Evolutionary conservation across 2,113 vertebrate species (phyloP), one percentile per base, ranked within the genome.

Genomic region (Melanerpes aurifrons): DNA sequence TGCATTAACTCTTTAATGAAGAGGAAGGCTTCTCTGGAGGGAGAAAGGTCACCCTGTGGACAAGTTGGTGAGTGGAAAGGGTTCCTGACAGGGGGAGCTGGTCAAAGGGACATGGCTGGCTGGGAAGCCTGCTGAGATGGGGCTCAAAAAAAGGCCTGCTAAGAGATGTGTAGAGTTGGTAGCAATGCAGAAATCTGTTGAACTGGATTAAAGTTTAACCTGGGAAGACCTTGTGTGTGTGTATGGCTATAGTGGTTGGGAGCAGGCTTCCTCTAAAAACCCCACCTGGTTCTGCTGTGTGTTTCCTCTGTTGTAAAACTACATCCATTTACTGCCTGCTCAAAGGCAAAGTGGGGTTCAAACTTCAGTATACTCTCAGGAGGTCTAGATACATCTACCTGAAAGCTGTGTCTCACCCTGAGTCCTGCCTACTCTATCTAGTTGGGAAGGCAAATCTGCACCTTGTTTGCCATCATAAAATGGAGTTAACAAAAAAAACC

Each of bases 31-130:
- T 6, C 13, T 22, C 1, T 29, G 74, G 12, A 4, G 5, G 4
- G 18, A 79, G 15, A 25, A 26, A 50, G 22, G 26, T 2, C 10
- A 2, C 1, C 0, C 8, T 43, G 17, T 15, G 31, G 4, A 1
- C 2, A 4, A 19, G 56, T 45, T 63, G 7, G 19, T 35, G 25
- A 48, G 40, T 10, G 5, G 20, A 45, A 54, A 13, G 26, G 22
- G 16, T 3, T 69, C 12, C 3, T 9, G 13, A 1, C 2, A 5
- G 3, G n/a, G 7, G 16, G 2, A 29, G 1, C 6, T 29, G 45
- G 28, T 17, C 12, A 2, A 3, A n/a, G 37, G 16, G 2, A 4
- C 0, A 0, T 2, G 35, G 28, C 19, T 15, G 5, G 16, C 7
- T 24, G 43, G 10, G n/a, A 16, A 59, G 1, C 2, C 10, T 71